Base-by-base conservation (phyloP, 2,797 vertebrate genomes). In the Spinibarbus caldwelli region DNA sequence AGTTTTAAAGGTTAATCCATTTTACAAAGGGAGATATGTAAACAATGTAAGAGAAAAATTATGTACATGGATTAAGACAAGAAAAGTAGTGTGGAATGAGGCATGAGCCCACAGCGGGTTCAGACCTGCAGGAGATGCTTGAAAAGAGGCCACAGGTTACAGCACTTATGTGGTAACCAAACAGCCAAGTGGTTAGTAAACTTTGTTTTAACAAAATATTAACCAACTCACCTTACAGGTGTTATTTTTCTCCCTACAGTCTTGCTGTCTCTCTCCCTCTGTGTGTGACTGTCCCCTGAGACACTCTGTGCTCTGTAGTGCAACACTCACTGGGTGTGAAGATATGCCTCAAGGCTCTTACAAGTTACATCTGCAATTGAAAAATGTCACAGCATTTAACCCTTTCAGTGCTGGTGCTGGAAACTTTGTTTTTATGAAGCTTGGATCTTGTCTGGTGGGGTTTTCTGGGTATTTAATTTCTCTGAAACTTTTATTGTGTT, bases 181-280 rank as follows among this genome's bases (percentile, higher is more conserved):
- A 72, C 64, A 34, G 41, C 36, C 47, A 67, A 23, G 5, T 12
- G 19, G 41, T 26, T 47, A 52, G 9, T 77, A 52, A 68, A 19
- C 12, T 43, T 26, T n/a, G 23, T 70, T 52, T 52, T 34, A 78
- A 47, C 34, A 12, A 38, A 15, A 23, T 49, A 57, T 5, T 2
- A 29, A 62, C 15, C 7, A 36, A 49, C 89, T 90, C 68, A 89
- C 89, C 49, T 84, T 43, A 47, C 1, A 23, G 71, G 49, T 84
- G 12, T 80, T 19, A 4, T 45, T 57, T 14, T 19, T 59, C 4
- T 29, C 6, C 11, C 26, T 26, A 14, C 21, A 31, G 36, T 62
- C 29, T 57, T 52, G 19, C 4, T 66, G 43, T 80, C 12, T 71
- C 6, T 71, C 19, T 31, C 41, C 59, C 4, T 70, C 11, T 70